phyloP scores from a whole-genome alignment of 1,140 invertebrate species.

The Diachasmimorpha longicaudata region DNA sequence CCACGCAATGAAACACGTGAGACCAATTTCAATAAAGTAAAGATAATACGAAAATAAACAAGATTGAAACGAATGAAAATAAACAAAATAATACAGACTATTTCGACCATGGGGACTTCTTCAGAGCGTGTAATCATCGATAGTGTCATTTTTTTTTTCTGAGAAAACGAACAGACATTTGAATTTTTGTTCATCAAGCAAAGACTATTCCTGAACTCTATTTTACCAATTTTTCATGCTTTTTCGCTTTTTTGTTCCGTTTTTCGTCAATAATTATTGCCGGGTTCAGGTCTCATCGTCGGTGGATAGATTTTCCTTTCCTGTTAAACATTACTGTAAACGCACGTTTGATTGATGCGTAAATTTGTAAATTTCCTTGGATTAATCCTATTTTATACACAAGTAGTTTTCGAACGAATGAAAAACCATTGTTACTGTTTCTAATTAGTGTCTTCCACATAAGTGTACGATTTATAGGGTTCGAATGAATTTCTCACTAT shows the following conservation, averaged over 20 bases:
- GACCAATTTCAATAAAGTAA: conserved; percentile 10
- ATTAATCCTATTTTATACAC: background rate
- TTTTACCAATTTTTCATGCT: conserved; percentile 12
- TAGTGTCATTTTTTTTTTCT: background rate
- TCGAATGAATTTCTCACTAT: conserved; percentile 2
- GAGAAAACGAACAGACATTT: background rate
- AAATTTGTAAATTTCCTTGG: background rate
- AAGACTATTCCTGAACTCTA: background rate
- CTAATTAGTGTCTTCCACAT: conserved; percentile 44
- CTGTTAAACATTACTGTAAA: background rate
- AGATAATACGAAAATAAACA: conserved; percentile 29
- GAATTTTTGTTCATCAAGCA: background rate
- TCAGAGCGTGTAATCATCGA: background rate
- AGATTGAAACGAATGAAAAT: conserved; percentile 10
- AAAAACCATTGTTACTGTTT: conserved; percentile 10
- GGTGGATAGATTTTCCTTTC: background rate
- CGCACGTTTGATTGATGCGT: background rate
- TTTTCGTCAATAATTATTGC: background rate
- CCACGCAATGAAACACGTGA: conserved; percentile 69
- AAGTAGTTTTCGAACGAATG: background rate
- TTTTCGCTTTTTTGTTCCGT: background rate
- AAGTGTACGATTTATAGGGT: conserved; percentile 21
- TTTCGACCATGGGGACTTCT: conserved; percentile 17
- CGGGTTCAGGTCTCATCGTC: background rate
- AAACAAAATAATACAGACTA: background rate